Percentiles rank a stretch among this genome's conserved stretches.
Evolutionary conservation across 2,888 invertebrate genomes (phyloP).

Genomic region (Odontocolon sp.): DNA sequence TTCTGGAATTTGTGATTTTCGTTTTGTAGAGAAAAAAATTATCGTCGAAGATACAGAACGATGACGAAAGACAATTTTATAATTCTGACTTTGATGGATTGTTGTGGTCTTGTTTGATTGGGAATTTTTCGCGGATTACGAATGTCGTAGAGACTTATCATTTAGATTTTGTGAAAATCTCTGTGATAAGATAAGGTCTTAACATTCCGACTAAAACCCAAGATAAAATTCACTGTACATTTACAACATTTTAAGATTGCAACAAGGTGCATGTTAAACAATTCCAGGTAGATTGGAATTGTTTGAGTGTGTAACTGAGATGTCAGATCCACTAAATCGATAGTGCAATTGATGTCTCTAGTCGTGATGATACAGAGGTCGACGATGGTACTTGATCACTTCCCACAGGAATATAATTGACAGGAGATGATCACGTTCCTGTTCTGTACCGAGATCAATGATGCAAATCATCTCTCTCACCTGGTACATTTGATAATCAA

Average conservation of each 20-base stretch:
- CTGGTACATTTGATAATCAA: slow-evolving; percentile 19
- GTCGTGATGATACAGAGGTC: slow-evolving; percentile 4
- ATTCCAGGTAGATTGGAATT: background rate
- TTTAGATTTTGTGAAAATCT: no score
- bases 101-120: no score
- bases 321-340: background rate
- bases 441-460: slow-evolving; percentile 16
- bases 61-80: background rate
- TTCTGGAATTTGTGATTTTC: slow-evolving; percentile 34
- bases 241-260: no score
- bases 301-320: background rate
- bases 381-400: slow-evolving; percentile 16
- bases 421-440: slow-evolving; percentile 13
- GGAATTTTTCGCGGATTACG: no score
- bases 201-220: no score
- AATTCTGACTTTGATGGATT: no score
- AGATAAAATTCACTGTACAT: no score
- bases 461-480: slow-evolving; percentile 31
- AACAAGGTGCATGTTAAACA: no score
- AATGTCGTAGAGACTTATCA: no score
- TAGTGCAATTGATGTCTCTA: slow-evolving; percentile 23
- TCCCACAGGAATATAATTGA: slow-evolving; percentile 37
- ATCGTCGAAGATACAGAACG: background rate
- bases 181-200: no score
- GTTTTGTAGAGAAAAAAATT: background rate